These are phyloP conservation scores for Riparia riparia DNA, from an alignment of 2,113 vertebrate genomes.

Conservation along the genomic window DNA sequence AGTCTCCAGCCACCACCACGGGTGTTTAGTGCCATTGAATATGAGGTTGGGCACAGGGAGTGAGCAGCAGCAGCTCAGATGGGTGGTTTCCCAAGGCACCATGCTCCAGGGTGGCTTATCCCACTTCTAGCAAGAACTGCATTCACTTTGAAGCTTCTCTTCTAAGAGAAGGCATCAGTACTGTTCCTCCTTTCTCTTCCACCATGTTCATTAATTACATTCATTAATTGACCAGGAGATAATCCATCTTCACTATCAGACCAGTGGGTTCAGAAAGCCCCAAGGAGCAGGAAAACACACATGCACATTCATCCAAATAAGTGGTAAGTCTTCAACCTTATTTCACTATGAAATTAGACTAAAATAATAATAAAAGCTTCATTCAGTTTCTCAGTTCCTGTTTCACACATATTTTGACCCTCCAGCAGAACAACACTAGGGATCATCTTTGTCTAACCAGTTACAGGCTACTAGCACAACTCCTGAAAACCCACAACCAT, in stretches of 20 bases:
- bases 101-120: accelerated
- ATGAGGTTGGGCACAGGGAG: accelerated
- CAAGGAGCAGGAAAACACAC: background rate
- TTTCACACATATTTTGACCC: background rate
- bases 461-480: background rate
- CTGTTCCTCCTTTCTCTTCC: background rate
- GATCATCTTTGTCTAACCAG: background rate
- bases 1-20: accelerated
- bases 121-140: background rate
- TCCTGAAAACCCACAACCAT: background rate
- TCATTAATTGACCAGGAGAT: background rate
- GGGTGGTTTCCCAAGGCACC: background rate
- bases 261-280: background rate
- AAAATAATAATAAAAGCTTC: background rate
- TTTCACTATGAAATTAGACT: background rate
- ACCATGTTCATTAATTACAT: background rate
- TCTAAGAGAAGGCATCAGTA: background rate
- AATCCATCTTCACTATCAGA: background rate
- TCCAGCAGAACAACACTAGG: background rate
- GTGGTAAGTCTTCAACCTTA: background rate
- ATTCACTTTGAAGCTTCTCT: background rate
- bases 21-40: accelerated
- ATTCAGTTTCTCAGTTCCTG: background rate
- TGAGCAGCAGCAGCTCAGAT: background rate
- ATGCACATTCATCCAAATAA: background rate